phyloP scores from a whole-genome alignment of 2,888 invertebrate species.

The Chrysopilus asiliformis region DNA sequence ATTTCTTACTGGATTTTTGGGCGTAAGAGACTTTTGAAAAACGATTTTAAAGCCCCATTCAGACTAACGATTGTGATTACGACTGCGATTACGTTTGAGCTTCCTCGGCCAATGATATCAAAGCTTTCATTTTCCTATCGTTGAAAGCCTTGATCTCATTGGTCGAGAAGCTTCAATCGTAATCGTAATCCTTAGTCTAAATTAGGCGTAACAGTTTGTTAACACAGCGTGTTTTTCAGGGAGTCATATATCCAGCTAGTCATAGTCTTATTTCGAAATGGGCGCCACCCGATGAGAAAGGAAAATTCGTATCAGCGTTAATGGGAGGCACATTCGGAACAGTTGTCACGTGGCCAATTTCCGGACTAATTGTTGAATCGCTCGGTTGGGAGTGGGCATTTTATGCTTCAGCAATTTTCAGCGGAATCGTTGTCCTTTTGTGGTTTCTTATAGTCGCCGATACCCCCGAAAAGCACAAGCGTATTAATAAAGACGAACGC shows the following conservation, averaged over 20 bases:
- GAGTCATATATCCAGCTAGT: constrained; percentile 48
- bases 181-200: background rate
- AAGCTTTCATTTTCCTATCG: too few species aligned
- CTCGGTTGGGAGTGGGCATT: constrained; percentile 56
- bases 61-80: too few species aligned
- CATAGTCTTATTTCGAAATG: constrained; percentile 55
- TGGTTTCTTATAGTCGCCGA: constrained; percentile 54
- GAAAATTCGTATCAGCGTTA: constrained; percentile 55
- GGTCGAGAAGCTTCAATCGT: background rate
- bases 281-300: constrained; percentile 62
- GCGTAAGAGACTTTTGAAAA: constrained; percentile 37
- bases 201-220: too few species aligned
- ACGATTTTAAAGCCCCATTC: background rate
- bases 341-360: constrained; percentile 53
- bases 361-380: constrained; percentile 47
- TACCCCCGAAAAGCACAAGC: constrained; percentile 47
- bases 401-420: constrained; percentile 46
- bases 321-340: constrained; percentile 63
- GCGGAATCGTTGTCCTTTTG: constrained; percentile 41
- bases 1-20: constrained; percentile 47
- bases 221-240: constrained; percentile 37
- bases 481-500: constrained; percentile 47
- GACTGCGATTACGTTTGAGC: too few species aligned
- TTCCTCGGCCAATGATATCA: too few species aligned
- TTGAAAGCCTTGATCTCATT: too few species aligned